Conservation (phyloP, 2,797 vertebrate species). For the Microctenopoma lineatum region DNA sequence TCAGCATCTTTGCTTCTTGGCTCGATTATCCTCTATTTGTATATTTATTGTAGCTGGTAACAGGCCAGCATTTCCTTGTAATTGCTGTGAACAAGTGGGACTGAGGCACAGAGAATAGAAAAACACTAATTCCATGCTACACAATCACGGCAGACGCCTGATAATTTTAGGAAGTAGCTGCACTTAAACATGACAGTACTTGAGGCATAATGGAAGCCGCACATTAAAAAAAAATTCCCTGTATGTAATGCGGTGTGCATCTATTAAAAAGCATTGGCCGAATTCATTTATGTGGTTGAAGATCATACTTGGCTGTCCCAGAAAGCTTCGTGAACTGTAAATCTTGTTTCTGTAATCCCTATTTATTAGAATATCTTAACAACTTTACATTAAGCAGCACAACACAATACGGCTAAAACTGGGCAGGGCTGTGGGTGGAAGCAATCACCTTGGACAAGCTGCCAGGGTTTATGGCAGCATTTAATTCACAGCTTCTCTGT, state of each 20-base stretch:
- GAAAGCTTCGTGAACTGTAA: conserved; percentile 13
- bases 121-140: conserved; percentile 43
- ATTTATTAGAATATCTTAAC: conserved; percentile 7
- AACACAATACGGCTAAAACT: conserved; percentile 16
- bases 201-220: conserved; percentile 22
- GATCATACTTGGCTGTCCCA: conserved; percentile 2
- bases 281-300: conserved; percentile 8
- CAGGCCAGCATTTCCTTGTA: conserved; percentile 66
- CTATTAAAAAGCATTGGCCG: conserved; percentile 5
- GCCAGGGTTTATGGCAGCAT: conserved; percentile 30
- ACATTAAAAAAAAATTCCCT: conserved; percentile 22
- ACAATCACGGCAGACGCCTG: conserved; percentile 25
- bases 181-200: conserved; percentile 41
- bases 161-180: conserved; percentile 32
- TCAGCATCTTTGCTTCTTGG: conserved; percentile 8
- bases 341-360: conserved; percentile 24
- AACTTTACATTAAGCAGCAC: conserved; percentile 11
- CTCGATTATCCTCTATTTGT: conserved; percentile 20
- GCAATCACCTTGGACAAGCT: conserved; percentile 41
- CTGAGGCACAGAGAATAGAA: conserved; percentile 35
- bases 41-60: conserved; percentile 42
- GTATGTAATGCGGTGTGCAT: conserved; percentile 9
- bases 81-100: conserved; percentile 54
- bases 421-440: conserved; percentile 31
- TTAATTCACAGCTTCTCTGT: conserved; percentile 45